A percentile compares a stretch with the other conserved stretches of the same genome.
Evolutionary conservation across 2,888 invertebrate genomes (phyloP).

Genomic region (Caenorhabditis panamensis): DNA sequence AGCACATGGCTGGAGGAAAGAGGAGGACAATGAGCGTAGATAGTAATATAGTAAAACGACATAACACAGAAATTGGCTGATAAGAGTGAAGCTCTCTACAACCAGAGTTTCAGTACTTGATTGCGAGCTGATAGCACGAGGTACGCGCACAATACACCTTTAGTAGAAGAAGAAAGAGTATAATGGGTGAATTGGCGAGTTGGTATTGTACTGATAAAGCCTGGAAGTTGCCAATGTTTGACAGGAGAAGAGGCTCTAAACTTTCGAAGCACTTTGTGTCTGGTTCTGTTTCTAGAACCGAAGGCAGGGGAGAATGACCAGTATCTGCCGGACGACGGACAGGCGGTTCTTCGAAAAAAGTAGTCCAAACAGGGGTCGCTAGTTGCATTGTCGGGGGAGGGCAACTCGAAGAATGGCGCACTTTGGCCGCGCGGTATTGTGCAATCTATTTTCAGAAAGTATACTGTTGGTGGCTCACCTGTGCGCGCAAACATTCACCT

Average conservation of each 20-base stretch:
- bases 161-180: conserved; percentile 11
- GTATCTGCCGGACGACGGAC: conserved; percentile 27
- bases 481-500: conserved; percentile 48
- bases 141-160: conserved; percentile 41
- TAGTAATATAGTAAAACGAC: conserved; percentile 62
- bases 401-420: conserved; percentile 57
- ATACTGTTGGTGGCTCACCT: conserved; percentile 55
- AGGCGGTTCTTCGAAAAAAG: conserved; percentile 47
- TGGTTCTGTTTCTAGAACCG: not conserved
- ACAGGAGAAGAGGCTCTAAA: not conserved
- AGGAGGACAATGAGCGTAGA: conserved; percentile 35
- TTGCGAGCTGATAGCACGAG: conserved; percentile 37
- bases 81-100: conserved; percentile 33
- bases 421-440: conserved; percentile 50
- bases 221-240: conserved; percentile 44
- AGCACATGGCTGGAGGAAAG: conserved; percentile 16
- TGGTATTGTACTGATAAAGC: conserved; percentile 47
- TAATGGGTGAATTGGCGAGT: conserved; percentile 19
- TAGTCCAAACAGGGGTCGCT: conserved; percentile 48
- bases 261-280: no score
- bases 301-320: conserved; percentile 28
- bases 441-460: conserved; percentile 62
- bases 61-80: conserved; percentile 48
- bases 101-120: conserved; percentile 42
- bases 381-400: conserved; percentile 50